Base-by-base conservation (phyloP, 37 sponge, comb jelly and placozoan species). In the Aphrocallistes beatrix region DNA sequence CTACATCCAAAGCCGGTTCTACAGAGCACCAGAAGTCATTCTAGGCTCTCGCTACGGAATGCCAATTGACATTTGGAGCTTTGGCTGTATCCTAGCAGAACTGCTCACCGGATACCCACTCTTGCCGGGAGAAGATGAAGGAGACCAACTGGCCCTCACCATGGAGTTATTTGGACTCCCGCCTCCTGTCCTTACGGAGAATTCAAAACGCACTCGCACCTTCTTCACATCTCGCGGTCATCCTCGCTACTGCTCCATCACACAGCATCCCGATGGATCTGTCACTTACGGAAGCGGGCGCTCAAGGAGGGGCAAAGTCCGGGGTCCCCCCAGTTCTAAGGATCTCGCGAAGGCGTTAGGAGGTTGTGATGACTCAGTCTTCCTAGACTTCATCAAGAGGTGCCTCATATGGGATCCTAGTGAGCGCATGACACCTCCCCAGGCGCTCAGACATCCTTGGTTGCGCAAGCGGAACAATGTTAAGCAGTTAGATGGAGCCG, bases 341-440 rank as follows among this genome's bases (percentile, higher is more conserved):
- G 92, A 92, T 21, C 91, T 98, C n/a, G 89, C 90, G 39, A 86
- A 86, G 37, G 94, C 99, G 0, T 87, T 98, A 23, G 92, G 88
- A 81, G 93, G 94, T 13, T 85, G 84, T n/a, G 85, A 85, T 25
- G 92, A 94, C 40, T 50, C 81, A 0, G 51, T 88, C 23, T 97
- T 97, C 51, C 17, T 94, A 36, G 91, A 97, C 94, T 97, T 97
- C 38, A 81, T 97, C 39, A 81, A 81, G 51, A 84, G 83, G 39
- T 97, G 98, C 85, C 83, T 95, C 75, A 89, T 88, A 32, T 90
- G 91, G 94, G 94, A 89, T 85, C 92, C 93, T 10, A 51, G 69
- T 23, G 83, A 38, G 42, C 38, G 93, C 36, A 88, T 94, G 87
- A 93, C 88, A n/a, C 91, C 93, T 13, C 89, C 88, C 28, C 85